Percentiles rank a stretch among this genome's conserved stretches.
Conservation (phyloP, 2,797 vertebrate species). For the Allobates femoralis region DNA sequence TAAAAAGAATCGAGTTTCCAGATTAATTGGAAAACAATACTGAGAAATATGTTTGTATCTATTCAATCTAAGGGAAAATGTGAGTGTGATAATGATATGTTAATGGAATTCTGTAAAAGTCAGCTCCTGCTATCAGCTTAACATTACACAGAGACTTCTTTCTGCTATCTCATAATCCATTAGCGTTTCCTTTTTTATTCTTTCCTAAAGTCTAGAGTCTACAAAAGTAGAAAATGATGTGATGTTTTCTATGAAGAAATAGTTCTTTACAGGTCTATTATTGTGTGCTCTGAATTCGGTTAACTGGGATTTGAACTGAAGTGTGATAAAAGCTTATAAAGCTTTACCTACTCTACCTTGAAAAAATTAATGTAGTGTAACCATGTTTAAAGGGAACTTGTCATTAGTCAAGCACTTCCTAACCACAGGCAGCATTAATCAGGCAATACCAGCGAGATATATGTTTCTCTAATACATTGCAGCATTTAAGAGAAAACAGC, state of each 20-base stretch:
- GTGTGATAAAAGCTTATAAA: background rate
- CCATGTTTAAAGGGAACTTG: too few relatives aligned
- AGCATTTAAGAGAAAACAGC: too few relatives aligned
- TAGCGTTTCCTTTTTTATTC: constrained; percentile 2
- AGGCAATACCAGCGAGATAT: too few relatives aligned
- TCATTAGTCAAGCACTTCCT: too few relatives aligned
- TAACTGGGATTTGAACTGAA: background rate
- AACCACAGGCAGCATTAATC: too few relatives aligned
- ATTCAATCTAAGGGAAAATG: constrained; percentile 53
- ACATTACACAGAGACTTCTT: constrained; percentile 59
- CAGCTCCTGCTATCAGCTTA: constrained; percentile 23
- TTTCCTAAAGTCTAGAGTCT: background rate
- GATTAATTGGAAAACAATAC: constrained; percentile 39
- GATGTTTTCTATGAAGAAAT: background rate
- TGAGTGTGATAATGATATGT: constrained; percentile 63
- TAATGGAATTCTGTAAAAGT: constrained; percentile 20
- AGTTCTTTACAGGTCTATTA: background rate
- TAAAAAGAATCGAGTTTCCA: constrained; percentile 60
- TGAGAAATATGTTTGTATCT: constrained; percentile 36
- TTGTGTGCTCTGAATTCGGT: background rate
- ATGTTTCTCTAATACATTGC: too few relatives aligned
- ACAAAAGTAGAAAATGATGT: background rate
- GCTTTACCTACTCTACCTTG: background rate
- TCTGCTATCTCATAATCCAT: constrained; percentile 18
- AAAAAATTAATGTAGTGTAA: background rate